Base-by-base conservation (phyloP, 2,113 vertebrate genomes). In the Dermatemys mawii region DNA sequence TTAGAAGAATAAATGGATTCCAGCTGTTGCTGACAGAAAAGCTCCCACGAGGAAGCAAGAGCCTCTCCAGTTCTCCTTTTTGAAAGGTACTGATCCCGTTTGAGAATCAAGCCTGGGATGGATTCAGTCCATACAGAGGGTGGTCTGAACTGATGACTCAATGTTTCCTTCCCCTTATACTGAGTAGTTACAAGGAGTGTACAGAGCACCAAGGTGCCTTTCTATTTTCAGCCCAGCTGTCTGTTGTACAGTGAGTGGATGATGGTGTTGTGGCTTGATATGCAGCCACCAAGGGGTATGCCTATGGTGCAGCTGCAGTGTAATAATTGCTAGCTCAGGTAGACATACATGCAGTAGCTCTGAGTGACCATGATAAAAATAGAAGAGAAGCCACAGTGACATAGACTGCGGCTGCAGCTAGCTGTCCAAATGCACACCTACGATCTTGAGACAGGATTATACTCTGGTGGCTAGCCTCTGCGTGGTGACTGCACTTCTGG, bases 91-190 rank as follows among this genome's bases (percentile, higher is more conserved):
- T 41, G 41, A 44, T 12, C 11, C 11, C 24, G 10, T 44, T 41
- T 26, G 70, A 14, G 24, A 24, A 44, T 44, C 70, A 75, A 12
- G 24, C 38, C 70, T 24, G 11, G 41, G 11, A 4, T 44, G 11
- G 6, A 12, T 46, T 75, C 60, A 9, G 0, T 6, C 41, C 14
- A 22, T 81, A n/a, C 54, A 38, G 78, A 2, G n/a, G 92, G 11
- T 0, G 2, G 46, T 1, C 32, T 24, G 79, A 84, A 55, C 51
- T 32, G 76, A 67, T 50, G 88, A 27, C 63, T 6, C 44, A 0
- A 5, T 2, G 27, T n/a, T 24, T 38, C 41, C 63, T 10, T 55
- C 73, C 44, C 81, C 55, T 27, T 2, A 49, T 0, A 2, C 78
- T 21, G 41, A 41, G 1, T 1, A 60, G 57, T 22, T 54, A n/a